These are phyloP conservation scores for Epinephelus coioides DNA, from an alignment of 2,797 vertebrate genomes.

Conservation along the genomic window DNA sequence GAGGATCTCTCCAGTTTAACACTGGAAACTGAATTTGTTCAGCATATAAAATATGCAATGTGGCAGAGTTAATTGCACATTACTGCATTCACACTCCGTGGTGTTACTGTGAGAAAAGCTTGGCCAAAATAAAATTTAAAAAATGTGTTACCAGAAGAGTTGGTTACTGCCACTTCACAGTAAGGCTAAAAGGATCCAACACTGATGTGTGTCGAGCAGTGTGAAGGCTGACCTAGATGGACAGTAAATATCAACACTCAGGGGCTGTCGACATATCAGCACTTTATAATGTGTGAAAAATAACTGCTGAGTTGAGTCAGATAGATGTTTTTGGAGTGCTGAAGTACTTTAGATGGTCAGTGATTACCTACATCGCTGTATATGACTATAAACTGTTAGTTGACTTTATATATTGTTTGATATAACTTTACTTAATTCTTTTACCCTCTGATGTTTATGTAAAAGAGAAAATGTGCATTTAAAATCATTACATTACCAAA, in stretches of 20 bases:
- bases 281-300: slow-evolving; percentile 60
- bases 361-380: not conserved
- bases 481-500: not conserved
- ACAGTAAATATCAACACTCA: slow-evolving; percentile 51
- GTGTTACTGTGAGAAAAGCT: slow-evolving; percentile 32
- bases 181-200: slow-evolving; percentile 31
- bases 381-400: not conserved
- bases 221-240: slow-evolving; percentile 60
- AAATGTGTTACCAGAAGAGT: slow-evolving; percentile 9
- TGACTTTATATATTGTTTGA: not conserved
- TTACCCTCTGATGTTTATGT: not conserved
- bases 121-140: slow-evolving; percentile 18
- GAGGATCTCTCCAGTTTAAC: not conserved
- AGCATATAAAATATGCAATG: slow-evolving; percentile 27
- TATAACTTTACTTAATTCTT: not conserved
- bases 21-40: not conserved
- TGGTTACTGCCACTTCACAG: slow-evolving; percentile 31
- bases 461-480: not conserved
- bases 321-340: slow-evolving; percentile 4
- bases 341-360: slow-evolving; percentile 6
- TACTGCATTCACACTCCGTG: slow-evolving; percentile 11
- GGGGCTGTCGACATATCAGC: slow-evolving; percentile 34
- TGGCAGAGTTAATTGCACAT: slow-evolving; percentile 11
- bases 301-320: slow-evolving; percentile 33
- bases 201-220: slow-evolving; percentile 38